Evolutionary conservation across 2,888 invertebrate species (phyloP).

Genomic region (Diachrysia chrysitis): DNA sequence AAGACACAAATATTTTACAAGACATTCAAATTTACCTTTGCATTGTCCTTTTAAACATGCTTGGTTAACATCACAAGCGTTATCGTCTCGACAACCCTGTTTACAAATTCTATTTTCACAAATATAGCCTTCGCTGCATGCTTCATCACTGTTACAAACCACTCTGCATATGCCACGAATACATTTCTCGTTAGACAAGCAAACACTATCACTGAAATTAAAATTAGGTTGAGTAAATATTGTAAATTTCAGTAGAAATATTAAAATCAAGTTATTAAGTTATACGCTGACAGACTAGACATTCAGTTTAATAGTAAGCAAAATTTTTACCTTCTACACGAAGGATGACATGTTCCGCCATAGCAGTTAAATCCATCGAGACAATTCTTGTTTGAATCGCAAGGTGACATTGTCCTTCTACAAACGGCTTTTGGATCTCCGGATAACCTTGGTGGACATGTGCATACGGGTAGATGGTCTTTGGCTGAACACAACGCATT

Average conservation of each 20-base stretch:
- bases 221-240: conserved; percentile 3
- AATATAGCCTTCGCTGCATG: conserved; percentile 94
- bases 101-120: conserved; percentile 96
- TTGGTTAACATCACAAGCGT: conserved; percentile 92
- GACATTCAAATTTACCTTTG: conserved; percentile 86
- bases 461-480: conserved; percentile 93
- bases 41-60: conserved; percentile 95
- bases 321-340: conserved; percentile 91
- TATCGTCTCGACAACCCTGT: conserved; percentile 95
- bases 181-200: conserved; percentile 95
- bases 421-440: conserved; percentile 94
- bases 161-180: conserved; percentile 94
- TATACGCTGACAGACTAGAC: background rate
- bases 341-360: conserved; percentile 93
- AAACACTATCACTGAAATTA: conserved; percentile 92
- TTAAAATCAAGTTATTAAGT: background rate
- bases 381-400: conserved; percentile 92
- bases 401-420: conserved; percentile 91
- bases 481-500: conserved; percentile 93
- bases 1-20: background rate
- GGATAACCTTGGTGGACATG: conserved; percentile 91
- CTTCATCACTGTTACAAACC: conserved; percentile 95
- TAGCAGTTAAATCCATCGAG: conserved; percentile 92
- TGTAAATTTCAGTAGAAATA: background rate
- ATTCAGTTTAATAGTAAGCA: background rate